Conservation (phyloP, 2,888 invertebrate genomes). For the Cabera pusaria region DNA sequence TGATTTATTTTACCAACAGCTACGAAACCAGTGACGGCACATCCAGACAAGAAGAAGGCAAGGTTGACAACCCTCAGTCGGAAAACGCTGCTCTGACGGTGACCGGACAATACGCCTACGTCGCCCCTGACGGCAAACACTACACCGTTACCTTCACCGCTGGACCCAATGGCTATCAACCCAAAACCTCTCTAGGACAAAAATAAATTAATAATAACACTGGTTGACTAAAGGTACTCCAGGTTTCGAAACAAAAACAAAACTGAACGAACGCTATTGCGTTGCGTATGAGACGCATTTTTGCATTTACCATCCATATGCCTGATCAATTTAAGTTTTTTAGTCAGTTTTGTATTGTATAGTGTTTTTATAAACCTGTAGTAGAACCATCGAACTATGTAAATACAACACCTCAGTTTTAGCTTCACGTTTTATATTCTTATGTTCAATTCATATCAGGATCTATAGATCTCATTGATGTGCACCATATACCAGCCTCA, state of each 20-base stretch:
- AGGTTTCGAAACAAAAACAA: too few species aligned
- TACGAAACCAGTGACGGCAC: conserved; percentile 88
- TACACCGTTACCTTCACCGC: conserved; percentile 86
- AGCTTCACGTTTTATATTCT: conserved; percentile 21
- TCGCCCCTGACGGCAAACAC: conserved; percentile 86
- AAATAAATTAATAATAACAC: conserved; percentile 33
- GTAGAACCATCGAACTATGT: conserved; percentile 25
- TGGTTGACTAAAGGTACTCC: too few species aligned
- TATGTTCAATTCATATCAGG: conserved; percentile 27
- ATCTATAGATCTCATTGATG: conserved; percentile 27
- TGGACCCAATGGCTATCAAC: conserved; percentile 85
- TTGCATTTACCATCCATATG: too few species aligned
- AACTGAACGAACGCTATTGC: too few species aligned
- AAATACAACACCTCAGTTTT: conserved; percentile 35
- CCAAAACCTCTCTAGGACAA: conserved; percentile 78
- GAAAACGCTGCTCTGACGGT: conserved; percentile 86
- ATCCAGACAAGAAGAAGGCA: conserved; percentile 85
- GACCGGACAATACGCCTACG: conserved; percentile 84
- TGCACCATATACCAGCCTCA: conserved; percentile 27
- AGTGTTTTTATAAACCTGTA: too few species aligned
- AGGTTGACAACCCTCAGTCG: conserved; percentile 84
- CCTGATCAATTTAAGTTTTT: too few species aligned
- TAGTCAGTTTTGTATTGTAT: too few species aligned
- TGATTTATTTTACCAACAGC: too few species aligned
- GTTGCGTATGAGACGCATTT: too few species aligned